Evolutionary conservation across 2,888 invertebrate genomes (phyloP), one percentile per base, ranked within the genome.

Genomic region (Ochropleura leucogaster): DNA sequence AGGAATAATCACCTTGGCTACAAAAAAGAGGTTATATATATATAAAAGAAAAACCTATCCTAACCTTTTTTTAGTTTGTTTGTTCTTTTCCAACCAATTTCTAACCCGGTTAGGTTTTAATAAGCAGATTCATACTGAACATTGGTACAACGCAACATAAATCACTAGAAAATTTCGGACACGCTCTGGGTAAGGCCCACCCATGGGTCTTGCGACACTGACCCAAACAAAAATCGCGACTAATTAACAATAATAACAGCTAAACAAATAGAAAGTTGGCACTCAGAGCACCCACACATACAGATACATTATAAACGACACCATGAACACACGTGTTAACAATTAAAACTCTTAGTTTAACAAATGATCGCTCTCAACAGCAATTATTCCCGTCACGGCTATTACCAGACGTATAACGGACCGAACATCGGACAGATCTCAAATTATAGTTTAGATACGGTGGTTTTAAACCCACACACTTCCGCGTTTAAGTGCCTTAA

Each of bases 391-490:
- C 89, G 94, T 94, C 95, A 95, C 92, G 95, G 94, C 90, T 88
- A 93, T 95, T 93, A 93, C 86, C 66, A 89, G 88, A 89, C 89
- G 90, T 88, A 91, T 94, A 95, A 94, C 94, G 94, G 94, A 85
- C 89, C 91, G 85, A 89, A 88, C 90, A 88, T 91, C 89, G 92
- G 94, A 93, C 92, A 92, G 93, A 93, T 90, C 91, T 95, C 95
- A 93, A 96, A 96, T 96, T 96, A 96, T 95, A 96, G 93, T 96
- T 96, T 96, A 89, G 96, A 90, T 94, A 95, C 95, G 96, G 95
- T 94, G 94, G 92, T 96, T 95, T 95, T 90, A 96, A 96, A 95
- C 96, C 96, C 96, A 96, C 96, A 95, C 96, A 94, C 94, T 96
- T 96, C 96, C 96, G 95, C 92, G 92, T 94, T 92, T 91, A 92